Percentiles rank a stretch among this genome's conserved stretches.
These are phyloP conservation scores for Zoanthus gigantus DNA, from an alignment of 92 coral and sea anemone species.

Conservation along the genomic window DNA sequence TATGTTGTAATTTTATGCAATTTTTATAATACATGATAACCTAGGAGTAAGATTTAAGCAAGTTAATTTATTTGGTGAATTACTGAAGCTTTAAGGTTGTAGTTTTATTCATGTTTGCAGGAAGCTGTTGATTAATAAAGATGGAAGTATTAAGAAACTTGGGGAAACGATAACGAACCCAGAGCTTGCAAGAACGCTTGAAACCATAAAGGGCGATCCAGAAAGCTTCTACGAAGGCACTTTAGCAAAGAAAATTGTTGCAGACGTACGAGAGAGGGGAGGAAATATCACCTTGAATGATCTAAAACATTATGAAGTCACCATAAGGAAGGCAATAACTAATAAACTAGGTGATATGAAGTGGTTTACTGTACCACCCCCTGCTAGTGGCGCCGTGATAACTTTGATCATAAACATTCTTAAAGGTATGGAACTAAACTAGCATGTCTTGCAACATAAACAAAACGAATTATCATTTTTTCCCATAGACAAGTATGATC, in stretches of 20 bases:
- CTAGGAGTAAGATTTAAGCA: too few species aligned
- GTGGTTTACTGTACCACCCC: conserved; percentile 83
- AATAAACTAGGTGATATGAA: conserved; percentile 55
- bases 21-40: too few species aligned
- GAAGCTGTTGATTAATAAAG: conserved; percentile 61
- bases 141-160: conserved; percentile 61
- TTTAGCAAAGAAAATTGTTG: conserved; percentile 70
- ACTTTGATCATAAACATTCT: conserved; percentile 81
- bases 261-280: conserved; percentile 70
- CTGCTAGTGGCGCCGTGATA: conserved; percentile 89
- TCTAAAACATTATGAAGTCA: conserved; percentile 67
- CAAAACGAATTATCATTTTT: not conserved
- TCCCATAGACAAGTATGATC: too few species aligned
- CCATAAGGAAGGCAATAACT: conserved; percentile 57
- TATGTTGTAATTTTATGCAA: too few species aligned
- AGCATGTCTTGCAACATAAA: not conserved
- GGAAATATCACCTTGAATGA: conserved; percentile 78
- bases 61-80: too few species aligned
- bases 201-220: conserved; percentile 72
- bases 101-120: conserved; percentile 23
- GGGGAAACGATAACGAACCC: conserved; percentile 81
- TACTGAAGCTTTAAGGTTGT: too few species aligned
- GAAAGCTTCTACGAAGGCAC: conserved; percentile 76
- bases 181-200: conserved; percentile 75
- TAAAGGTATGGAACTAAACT: conserved; percentile 65